phyloP scores from a whole-genome alignment of 1,140 invertebrate species.

The Habropoda laboriosa region DNA sequence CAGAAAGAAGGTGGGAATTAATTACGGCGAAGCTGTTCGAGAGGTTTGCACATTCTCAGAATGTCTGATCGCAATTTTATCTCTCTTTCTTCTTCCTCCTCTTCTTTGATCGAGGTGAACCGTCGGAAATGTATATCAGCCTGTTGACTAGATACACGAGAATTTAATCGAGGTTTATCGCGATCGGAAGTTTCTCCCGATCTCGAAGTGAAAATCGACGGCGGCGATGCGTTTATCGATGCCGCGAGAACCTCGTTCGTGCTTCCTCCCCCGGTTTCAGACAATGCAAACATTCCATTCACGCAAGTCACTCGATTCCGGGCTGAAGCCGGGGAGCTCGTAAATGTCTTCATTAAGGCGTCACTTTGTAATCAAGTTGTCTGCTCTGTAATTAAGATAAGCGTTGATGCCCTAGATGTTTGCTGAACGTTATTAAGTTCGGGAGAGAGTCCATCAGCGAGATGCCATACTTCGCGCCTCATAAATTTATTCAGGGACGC shows the following conservation, averaged over 20 bases:
- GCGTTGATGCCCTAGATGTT: slow-evolving; percentile 42
- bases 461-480: slow-evolving; percentile 40
- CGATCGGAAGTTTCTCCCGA: not conserved
- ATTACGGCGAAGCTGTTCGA: not conserved
- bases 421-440: slow-evolving; percentile 62
- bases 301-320: slow-evolving; percentile 46
- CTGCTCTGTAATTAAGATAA: slow-evolving; percentile 60
- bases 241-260: slow-evolving; percentile 13
- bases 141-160: not conserved
- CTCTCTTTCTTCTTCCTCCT: not conserved
- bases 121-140: not conserved
- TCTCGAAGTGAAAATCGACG: slow-evolving; percentile 5
- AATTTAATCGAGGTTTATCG: slow-evolving; percentile 20
- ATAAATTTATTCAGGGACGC: slow-evolving; percentile 43
- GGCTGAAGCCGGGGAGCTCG: slow-evolving; percentile 24
- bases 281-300: slow-evolving; percentile 50
- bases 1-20: not conserved
- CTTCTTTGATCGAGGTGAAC: not conserved
- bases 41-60: not conserved
- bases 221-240: not conserved
- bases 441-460: slow-evolving; percentile 34
- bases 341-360: slow-evolving; percentile 59
- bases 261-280: not conserved
- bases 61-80: not conserved
- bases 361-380: slow-evolving; percentile 60